phyloP scores from a whole-genome alignment of 2,797 vertebrate genomes.

The Megalops cyprinoides region DNA sequence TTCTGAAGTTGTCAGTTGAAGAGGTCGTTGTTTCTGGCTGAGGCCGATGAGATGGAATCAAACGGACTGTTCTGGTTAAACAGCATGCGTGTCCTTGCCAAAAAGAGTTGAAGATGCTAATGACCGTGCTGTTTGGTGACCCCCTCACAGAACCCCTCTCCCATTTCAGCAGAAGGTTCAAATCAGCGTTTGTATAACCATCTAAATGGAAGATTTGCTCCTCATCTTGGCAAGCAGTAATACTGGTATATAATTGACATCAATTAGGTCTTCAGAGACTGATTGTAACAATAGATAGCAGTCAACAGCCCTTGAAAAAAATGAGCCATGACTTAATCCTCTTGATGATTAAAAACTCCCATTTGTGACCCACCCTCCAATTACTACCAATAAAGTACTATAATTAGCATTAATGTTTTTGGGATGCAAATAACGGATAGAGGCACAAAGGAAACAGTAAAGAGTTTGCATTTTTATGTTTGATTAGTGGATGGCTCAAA shows the following conservation, averaged over 20 bases:
- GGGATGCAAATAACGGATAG: background rate
- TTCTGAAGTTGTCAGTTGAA: background rate
- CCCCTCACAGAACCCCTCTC: too few species aligned
- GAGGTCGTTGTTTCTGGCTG: background rate
- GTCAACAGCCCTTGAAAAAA: background rate
- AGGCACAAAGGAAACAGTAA: background rate
- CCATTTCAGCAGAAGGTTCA: too few species aligned
- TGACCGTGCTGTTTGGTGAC: too few species aligned
- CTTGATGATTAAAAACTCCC: background rate
- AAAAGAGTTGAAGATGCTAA: too few species aligned
- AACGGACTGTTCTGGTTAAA: background rate
- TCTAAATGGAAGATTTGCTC: too few species aligned
- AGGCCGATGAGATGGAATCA: background rate
- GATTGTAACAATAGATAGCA: background rate
- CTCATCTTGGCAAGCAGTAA: too few species aligned
- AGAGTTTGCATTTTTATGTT: background rate
- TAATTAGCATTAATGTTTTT: constrained; percentile 4
- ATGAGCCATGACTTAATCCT: background rate
- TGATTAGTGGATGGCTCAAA: background rate
- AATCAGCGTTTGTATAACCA: too few species aligned
- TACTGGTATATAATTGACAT: too few species aligned
- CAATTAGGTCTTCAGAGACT: background rate
- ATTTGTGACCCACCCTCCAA: background rate
- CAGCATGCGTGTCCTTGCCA: too few species aligned
- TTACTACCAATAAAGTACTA: background rate